Percentiles rank a stretch among this genome's conserved stretches.
phyloP scores from a whole-genome alignment of 2,113 vertebrate genomes.

The Atherinomorus stipes region DNA sequence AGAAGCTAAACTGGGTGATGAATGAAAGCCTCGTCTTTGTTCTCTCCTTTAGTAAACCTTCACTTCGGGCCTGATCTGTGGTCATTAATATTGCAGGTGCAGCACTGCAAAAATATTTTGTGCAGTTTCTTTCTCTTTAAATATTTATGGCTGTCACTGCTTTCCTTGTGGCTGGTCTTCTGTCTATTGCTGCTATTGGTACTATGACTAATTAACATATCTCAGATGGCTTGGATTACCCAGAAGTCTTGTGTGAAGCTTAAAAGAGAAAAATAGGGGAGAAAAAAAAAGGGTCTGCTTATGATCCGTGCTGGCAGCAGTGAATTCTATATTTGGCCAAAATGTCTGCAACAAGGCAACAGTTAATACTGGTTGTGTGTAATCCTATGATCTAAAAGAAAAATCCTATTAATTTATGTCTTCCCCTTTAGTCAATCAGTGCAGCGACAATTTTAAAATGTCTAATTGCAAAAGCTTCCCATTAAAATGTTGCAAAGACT shows the following conservation, averaged over 20 bases:
- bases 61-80: slow-evolving; percentile 2
- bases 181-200: slow-evolving; percentile 27
- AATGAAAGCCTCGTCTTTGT: slow-evolving; percentile 19
- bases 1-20: background rate
- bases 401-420: background rate
- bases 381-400: slow-evolving; percentile 4
- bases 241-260: background rate
- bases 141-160: slow-evolving; percentile 58
- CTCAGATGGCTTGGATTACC: slow-evolving; percentile 50
- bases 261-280: background rate
- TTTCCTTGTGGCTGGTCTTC: slow-evolving; percentile 38
- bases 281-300: slow-evolving; percentile 3
- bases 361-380: slow-evolving; percentile 1
- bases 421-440: background rate
- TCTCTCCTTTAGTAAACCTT: slow-evolving; percentile 6
- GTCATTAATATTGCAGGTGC: slow-evolving; percentile 69
- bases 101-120: slow-evolving; percentile 69
- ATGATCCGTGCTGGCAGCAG: slow-evolving; percentile 8
- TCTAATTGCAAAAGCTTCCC: no score
- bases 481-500: no score
- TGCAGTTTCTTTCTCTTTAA: slow-evolving; percentile 67
- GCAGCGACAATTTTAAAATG: background rate
- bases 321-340: slow-evolving; percentile 25
- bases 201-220: slow-evolving; percentile 62
- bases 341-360: slow-evolving; percentile 9